Base-by-base conservation (phyloP, 2,113 vertebrate genomes). In the Nerophis ophidion region DNA sequence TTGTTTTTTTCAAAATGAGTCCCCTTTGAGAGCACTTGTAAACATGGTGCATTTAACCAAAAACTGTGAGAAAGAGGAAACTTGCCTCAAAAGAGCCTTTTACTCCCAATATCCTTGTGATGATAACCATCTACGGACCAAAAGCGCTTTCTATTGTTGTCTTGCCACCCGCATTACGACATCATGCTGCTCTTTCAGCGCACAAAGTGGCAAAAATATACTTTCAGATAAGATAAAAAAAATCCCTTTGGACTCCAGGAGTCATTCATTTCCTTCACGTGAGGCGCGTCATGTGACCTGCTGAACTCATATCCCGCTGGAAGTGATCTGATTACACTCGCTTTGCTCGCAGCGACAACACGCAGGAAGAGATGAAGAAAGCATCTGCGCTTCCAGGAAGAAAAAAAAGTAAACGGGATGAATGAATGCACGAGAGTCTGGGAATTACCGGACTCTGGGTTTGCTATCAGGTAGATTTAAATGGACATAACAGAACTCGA, bases 321-420 rank as follows among this genome's bases (percentile, higher is more conserved):
- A 35, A 57, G 44, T 64, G 65, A 76, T 78, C 82, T 63, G 72
- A 80, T 70, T 10, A 61, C 42, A 34, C 33, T 57, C 10, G 12
- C 40, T 3, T 44, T 17, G 53, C 53, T 36, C 10, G 9, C 53
- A 10, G 53, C 53, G 10, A 17, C 16, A 11, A 40, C 34, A 47
- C 56, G 17, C 1, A 16, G 58, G 35, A 48, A n/a, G 42, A 66
- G 63, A 78, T 85, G 79, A 62, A 74, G 64, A 63, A 72, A 64
- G 74, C 83, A 82, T 82, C 59, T 79, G 82, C 65, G 81, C 72
- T 70, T 77, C 56, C 66, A 79, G 65, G 65, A 79, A 77, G 70
- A 11, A 64, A 15, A 3, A 40, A 67, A 66, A 66, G 65, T 13
- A 26, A 26, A 26, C 26, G 26, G 26, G 73, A 48, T 15, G 60